phyloP scores from a whole-genome alignment of 2,113 vertebrate species.

The Egretta garzetta region DNA sequence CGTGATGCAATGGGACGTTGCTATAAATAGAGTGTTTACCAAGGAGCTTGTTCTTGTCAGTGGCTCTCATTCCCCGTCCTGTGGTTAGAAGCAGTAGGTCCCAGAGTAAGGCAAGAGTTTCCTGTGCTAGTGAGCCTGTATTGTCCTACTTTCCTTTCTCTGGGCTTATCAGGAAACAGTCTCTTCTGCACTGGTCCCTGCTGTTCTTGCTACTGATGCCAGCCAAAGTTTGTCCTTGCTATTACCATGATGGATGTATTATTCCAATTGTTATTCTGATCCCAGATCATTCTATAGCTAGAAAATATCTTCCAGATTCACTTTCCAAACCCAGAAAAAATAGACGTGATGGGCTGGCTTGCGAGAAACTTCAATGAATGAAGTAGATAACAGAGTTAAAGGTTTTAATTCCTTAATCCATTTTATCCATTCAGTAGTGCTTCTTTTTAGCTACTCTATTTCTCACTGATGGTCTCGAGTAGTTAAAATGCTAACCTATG shows the following conservation, averaged over 20 bases:
- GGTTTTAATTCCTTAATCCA: background rate
- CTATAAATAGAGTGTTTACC: background rate
- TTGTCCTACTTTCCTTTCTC: constrained; percentile 8
- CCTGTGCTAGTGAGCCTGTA: background rate
- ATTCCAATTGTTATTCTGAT: background rate
- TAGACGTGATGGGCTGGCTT: background rate
- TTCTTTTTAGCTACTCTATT: background rate
- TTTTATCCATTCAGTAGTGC: background rate
- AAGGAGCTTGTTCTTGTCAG: background rate
- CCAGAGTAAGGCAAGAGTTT: background rate
- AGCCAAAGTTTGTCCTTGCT: background rate
- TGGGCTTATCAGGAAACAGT: background rate
- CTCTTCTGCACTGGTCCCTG: background rate
- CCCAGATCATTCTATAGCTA: background rate
- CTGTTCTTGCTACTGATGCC: background rate
- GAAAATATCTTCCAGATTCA: background rate
- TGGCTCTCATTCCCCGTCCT: rapidly evolving
- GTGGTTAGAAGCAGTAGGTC: background rate
- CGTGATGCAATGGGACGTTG: background rate
- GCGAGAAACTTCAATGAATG: background rate
- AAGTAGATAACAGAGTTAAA: background rate
- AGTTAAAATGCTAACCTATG: background rate
- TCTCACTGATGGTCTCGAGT: background rate
- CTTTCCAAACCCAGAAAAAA: background rate
- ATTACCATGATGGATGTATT: background rate